Conservation (phyloP, 1,140 invertebrate genomes). For the Heliconius melpomene region DNA sequence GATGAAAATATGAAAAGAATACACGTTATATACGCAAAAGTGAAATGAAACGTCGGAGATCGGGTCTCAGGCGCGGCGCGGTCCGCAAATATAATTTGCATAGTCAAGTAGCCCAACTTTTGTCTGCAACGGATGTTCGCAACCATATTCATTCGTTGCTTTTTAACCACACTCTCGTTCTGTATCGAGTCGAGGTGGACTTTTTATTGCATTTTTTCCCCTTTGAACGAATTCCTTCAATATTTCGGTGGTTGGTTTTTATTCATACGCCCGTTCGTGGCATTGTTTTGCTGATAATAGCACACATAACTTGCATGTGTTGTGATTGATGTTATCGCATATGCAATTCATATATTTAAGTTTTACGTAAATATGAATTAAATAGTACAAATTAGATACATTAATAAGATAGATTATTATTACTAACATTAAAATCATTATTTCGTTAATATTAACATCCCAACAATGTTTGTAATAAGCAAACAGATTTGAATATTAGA, state of each 20-base stretch:
- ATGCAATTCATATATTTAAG: background rate
- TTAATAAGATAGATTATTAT: background rate
- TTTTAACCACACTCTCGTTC: constrained; percentile 79
- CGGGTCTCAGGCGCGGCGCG: constrained; percentile 69
- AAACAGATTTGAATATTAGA: background rate
- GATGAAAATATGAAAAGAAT: constrained; percentile 81
- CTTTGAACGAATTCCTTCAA: constrained; percentile 81
- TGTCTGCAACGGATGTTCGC: constrained; percentile 78
- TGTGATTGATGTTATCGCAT: background rate
- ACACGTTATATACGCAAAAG: constrained; percentile 74
- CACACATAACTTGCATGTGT: background rate
- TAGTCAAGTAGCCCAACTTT: constrained; percentile 79
- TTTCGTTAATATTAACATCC: background rate
- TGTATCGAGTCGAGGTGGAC: constrained; percentile 68
- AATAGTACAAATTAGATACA: too few relatives aligned
- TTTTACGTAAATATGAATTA: too few relatives aligned
- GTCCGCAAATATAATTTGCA: constrained; percentile 81
- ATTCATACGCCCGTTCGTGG: constrained; percentile 74
- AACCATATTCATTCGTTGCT: constrained; percentile 79
- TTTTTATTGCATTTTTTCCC: constrained; percentile 81
- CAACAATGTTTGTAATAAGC: background rate
- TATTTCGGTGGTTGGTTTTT: constrained; percentile 78
- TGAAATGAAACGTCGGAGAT: constrained; percentile 76
- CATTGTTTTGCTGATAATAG: constrained; percentile 70
- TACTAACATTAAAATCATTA: background rate